Base-by-base conservation (phyloP, 2,113 vertebrate species). In the Mustela lutreola region DNA sequence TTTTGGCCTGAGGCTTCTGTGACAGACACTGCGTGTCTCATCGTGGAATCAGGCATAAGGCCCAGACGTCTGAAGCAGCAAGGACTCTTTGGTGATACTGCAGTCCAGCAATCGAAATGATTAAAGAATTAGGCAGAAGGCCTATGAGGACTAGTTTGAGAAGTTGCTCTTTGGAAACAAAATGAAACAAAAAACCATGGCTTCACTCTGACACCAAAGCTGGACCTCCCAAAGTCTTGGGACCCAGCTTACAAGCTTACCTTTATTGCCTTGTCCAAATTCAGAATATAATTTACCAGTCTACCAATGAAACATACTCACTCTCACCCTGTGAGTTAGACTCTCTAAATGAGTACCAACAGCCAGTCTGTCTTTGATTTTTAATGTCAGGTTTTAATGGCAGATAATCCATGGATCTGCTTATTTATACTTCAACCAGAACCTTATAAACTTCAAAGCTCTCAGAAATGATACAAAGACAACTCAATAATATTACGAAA, bases 391-490 rank as follows among this genome's bases (percentile, higher is more conserved):
- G 31, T 84, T 83, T 87, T 53, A 81, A 63, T n/a, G 28, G 24
- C 42, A 85, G 65, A 63, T 73, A 89, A 82, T 62, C 76, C 36
- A 50, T 22, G 22, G 53, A 60, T 56, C 33, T 21, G 18, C 78
- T 90, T 83, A 88, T 84, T 89, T 88, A 93, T 31, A 84, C 14
- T 48, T 86, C 81, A 95, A 36, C 58, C 24, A 65, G 60, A 50
- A 45, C 26, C 48, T 50, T 83, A 50, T 63, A 92, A 73, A 82
- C 60, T 56, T 89, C 67, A 60, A 84, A 79, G 28, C 45, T 95
- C 81, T 73, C 42, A 91, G 67, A n/a, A 92, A 90, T 91, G 62
- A 73, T 8, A 86, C 36, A 73, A 53, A 91, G 12, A 56, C 1
- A 92, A 94, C 31, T 84, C 75, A 65, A 0, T 28, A 88, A 78